Conservation (phyloP, 2,888 invertebrate genomes). For the Dicyrtomina minuta region DNA sequence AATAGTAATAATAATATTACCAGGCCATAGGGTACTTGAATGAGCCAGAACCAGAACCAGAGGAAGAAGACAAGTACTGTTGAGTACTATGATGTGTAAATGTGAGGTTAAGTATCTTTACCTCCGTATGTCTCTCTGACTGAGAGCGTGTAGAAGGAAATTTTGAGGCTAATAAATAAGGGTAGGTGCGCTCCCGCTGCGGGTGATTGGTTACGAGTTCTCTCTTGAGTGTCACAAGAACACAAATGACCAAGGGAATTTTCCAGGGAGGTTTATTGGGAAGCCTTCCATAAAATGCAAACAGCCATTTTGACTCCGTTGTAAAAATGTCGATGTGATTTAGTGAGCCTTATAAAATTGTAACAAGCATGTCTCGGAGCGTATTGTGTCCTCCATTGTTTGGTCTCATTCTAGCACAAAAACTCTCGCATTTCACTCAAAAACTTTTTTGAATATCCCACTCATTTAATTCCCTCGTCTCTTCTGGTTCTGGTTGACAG, state of each 20-base stretch:
- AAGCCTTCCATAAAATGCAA: conserved; percentile 29
- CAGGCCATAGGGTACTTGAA: conserved; percentile 17
- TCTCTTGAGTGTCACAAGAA: conserved; percentile 31
- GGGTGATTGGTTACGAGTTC: conserved; percentile 30
- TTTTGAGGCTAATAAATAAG: conserved; percentile 28
- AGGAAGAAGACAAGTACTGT: no score
- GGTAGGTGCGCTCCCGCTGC: conserved; percentile 34
- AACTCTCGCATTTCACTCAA: no score
- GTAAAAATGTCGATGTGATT: conserved; percentile 37
- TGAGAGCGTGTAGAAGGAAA: not conserved
- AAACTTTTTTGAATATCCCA: no score
- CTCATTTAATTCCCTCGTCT: no score
- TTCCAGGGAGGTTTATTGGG: conserved; percentile 24
- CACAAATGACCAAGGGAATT: conserved; percentile 29
- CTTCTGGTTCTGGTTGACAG: no score
- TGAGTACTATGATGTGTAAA: no score
- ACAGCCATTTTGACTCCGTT: conserved; percentile 26
- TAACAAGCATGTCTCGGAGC: conserved; percentile 17
- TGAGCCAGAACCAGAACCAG: no score
- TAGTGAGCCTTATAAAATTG: conserved; percentile 31
- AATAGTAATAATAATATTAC: no score
- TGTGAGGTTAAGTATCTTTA: no score
- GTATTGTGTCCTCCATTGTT: no score
- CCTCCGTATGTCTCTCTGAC: no score
- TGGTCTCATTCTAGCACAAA: no score